Conservation (phyloP, 2,888 invertebrate species). For the Protodeltote pygarga region DNA sequence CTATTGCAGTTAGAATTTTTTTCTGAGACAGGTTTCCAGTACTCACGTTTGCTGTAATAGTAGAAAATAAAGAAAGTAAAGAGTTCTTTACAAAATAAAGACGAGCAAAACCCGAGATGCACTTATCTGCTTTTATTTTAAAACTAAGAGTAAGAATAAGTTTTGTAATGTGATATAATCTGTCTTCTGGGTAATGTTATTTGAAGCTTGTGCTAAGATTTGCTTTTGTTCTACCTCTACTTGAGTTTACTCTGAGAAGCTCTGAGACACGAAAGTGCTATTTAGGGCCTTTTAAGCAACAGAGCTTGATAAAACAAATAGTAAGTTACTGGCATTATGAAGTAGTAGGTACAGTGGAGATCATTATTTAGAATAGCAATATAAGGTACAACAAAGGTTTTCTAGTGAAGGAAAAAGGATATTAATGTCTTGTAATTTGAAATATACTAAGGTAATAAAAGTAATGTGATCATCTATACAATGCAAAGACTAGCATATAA, state of each 20-base stretch:
- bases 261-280: slow-evolving; percentile 38
- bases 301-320: slow-evolving; percentile 18
- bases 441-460: too few relatives aligned
- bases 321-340: not conserved
- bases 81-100: too few relatives aligned
- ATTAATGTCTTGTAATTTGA: too few relatives aligned
- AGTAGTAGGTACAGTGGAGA: not conserved
- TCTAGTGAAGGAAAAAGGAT: too few relatives aligned
- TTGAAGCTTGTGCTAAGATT: slow-evolving; percentile 24
- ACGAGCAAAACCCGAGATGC: not conserved
- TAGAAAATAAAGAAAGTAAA: too few relatives aligned
- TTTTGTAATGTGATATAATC: slow-evolving; percentile 30
- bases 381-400: too few relatives aligned
- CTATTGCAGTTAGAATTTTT: too few relatives aligned
- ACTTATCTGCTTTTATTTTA: slow-evolving; percentile 12
- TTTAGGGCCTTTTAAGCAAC: slow-evolving; percentile 27
- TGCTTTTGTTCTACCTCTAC: slow-evolving; percentile 22
- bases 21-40: too few relatives aligned
- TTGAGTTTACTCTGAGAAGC: slow-evolving; percentile 16
- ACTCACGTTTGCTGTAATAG: too few relatives aligned
- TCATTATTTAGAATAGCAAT: not conserved
- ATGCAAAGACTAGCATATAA: too few relatives aligned
- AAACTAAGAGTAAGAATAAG: slow-evolving; percentile 15
- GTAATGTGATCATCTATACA: too few relatives aligned
- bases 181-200: slow-evolving; percentile 42